Conservation (phyloP, 2,888 invertebrate genomes). For the Limnephilus auricula region DNA sequence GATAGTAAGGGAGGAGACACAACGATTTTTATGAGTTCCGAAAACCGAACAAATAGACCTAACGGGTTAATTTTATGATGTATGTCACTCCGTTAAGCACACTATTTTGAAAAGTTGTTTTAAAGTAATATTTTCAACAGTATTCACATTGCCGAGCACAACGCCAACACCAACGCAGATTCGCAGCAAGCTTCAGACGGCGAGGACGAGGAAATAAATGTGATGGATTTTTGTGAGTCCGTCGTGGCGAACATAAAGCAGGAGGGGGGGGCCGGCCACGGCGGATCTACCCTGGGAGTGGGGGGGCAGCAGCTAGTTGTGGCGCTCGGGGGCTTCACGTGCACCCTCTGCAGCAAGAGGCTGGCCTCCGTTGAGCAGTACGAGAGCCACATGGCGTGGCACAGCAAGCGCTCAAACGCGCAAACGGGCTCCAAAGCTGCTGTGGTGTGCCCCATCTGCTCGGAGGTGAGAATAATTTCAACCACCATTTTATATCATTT, state of each 20-base stretch:
- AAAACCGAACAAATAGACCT: too few species aligned
- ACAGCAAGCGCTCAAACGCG: conserved; percentile 73
- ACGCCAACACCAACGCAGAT: conserved; percentile 9
- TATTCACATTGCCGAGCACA: conserved; percentile 58
- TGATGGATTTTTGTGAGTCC: conserved; percentile 79
- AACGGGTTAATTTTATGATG: neutral
- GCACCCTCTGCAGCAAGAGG: conserved; percentile 74
- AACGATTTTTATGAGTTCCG: too few species aligned
- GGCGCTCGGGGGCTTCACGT: conserved; percentile 73
- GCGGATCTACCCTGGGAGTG: conserved; percentile 60
- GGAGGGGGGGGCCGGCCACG: conserved; percentile 68
- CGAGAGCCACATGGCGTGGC: conserved; percentile 76
- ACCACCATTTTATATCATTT: neutral
- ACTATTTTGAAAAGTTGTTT: neutral
- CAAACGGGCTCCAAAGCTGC: conserved; percentile 68
- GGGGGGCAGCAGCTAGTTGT: conserved; percentile 69
- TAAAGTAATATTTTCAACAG: conserved; percentile 8
- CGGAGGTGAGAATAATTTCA: conserved; percentile 71
- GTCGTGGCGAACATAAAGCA: conserved; percentile 75
- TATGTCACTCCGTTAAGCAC: neutral
- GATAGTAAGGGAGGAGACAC: too few species aligned
- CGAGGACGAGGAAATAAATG: conserved; percentile 68
- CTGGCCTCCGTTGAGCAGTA: conserved; percentile 74
- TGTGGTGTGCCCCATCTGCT: conserved; percentile 74
- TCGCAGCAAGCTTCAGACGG: conserved; percentile 57